A percentile compares a stretch with the other conserved stretches of the same genome.
These are phyloP conservation scores for Amazona guildingii DNA, from an alignment of 2,113 vertebrate genomes.

Conservation along the genomic window DNA sequence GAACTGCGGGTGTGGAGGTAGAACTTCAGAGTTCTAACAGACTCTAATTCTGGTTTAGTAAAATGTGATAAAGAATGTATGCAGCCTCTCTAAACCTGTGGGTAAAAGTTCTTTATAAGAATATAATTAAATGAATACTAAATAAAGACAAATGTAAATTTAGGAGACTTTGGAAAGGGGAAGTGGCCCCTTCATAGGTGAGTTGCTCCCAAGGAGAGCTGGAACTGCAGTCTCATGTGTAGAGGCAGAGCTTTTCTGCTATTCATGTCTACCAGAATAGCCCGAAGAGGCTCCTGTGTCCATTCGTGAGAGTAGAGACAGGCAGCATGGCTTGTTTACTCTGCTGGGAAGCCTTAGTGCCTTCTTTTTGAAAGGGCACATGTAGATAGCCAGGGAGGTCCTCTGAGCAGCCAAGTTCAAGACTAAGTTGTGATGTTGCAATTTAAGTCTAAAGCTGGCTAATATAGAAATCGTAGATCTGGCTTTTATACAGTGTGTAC, in stretches of 20 bases:
- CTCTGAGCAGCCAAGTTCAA: not conserved
- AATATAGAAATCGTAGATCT: not conserved
- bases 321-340: not conserved
- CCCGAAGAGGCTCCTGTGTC: not conserved
- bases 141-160: not conserved
- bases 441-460: not conserved
- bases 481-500: not conserved
- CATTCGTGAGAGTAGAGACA: not conserved
- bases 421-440: not conserved
- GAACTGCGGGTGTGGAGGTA: not conserved
- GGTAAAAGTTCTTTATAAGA: not conserved
- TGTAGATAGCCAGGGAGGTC: not conserved
- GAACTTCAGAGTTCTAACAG: not conserved
- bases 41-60: not conserved
- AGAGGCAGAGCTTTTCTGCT: not conserved
- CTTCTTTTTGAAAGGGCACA: not conserved
- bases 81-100: not conserved
- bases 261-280: not conserved
- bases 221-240: not conserved
- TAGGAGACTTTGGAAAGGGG: not conserved
- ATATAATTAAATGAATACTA: not conserved
- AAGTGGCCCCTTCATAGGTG: not conserved
- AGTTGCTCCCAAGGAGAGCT: not conserved
- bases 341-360: not conserved
- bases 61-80: not conserved